These are phyloP conservation scores for Watsonalla binaria DNA, from an alignment of 2,888 invertebrate species.

Conservation along the genomic window DNA sequence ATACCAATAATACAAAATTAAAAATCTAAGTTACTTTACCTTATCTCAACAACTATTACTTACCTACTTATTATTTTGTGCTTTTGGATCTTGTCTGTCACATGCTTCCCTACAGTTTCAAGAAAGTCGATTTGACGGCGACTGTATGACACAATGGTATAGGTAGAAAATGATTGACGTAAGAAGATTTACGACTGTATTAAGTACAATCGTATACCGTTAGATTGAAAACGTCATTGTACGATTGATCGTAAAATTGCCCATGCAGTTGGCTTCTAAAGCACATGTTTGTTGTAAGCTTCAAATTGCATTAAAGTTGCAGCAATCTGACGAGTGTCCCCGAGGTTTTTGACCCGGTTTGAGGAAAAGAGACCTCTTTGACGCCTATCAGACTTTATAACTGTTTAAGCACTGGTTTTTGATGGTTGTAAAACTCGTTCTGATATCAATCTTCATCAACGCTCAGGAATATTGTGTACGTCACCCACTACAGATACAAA, in stretches of 20 bases:
- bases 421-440: conserved; percentile 25
- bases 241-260: background rate
- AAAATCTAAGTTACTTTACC: too few relatives aligned
- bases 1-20: too few relatives aligned
- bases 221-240: background rate
- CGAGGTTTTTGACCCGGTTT: conserved; percentile 15
- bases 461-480: background rate
- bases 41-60: too few relatives aligned
- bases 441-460: conserved; percentile 23
- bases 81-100: too few relatives aligned
- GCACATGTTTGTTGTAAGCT: background rate
- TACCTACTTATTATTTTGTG: too few relatives aligned
- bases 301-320: background rate
- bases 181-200: too few relatives aligned
- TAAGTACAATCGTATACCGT: too few relatives aligned
- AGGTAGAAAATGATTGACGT: too few relatives aligned
- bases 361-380: conserved; percentile 15
- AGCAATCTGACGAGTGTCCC: conserved; percentile 1
- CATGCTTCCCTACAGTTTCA: too few relatives aligned
- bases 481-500: background rate
- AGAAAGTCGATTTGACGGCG: too few relatives aligned
- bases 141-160: too few relatives aligned
- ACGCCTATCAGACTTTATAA: conserved; percentile 16
- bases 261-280: background rate
- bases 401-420: conserved; percentile 27